Conservation (phyloP, 1,140 invertebrate genomes). For the Anastatus disparis region DNA sequence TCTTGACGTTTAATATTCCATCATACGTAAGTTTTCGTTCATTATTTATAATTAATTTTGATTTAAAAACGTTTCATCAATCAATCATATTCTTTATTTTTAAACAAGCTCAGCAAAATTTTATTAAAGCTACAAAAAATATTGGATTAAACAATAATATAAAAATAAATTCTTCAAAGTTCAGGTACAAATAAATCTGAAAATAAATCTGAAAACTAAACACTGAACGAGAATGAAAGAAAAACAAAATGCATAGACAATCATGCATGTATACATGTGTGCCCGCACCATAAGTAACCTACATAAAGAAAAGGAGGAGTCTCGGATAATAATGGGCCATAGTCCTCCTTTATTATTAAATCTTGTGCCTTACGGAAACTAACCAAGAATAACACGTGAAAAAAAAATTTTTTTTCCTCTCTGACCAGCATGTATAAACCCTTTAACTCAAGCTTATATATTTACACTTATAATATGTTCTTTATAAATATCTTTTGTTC, state of each 20-base stretch:
- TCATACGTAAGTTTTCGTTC: neutral
- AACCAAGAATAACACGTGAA: neutral
- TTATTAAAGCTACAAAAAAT: too few relatives aligned
- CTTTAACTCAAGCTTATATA: too few relatives aligned
- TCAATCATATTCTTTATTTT: too few relatives aligned
- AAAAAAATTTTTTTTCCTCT: neutral
- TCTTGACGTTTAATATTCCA: neutral
- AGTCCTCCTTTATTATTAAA: constrained; percentile 38
- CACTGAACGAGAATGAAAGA: neutral
- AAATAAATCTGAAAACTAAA: too few relatives aligned
- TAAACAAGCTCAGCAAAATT: too few relatives aligned
- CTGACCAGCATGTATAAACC: neutral
- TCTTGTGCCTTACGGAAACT: constrained; percentile 29
- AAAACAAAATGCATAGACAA: neutral
- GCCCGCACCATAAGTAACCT: neutral
- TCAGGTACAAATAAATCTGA: too few relatives aligned
- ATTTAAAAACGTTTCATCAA: too few relatives aligned
- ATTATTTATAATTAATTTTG: too few relatives aligned
- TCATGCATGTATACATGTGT: too few relatives aligned
- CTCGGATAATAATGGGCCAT: constrained; percentile 8
- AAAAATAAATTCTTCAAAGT: too few relatives aligned
- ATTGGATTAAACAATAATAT: too few relatives aligned
- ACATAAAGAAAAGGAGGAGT: neutral
- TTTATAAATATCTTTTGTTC: constrained; percentile 25
- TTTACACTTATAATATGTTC: too few relatives aligned